phyloP scores from a whole-genome alignment of 2,888 invertebrate genomes.

The Lymantria monacha region DNA sequence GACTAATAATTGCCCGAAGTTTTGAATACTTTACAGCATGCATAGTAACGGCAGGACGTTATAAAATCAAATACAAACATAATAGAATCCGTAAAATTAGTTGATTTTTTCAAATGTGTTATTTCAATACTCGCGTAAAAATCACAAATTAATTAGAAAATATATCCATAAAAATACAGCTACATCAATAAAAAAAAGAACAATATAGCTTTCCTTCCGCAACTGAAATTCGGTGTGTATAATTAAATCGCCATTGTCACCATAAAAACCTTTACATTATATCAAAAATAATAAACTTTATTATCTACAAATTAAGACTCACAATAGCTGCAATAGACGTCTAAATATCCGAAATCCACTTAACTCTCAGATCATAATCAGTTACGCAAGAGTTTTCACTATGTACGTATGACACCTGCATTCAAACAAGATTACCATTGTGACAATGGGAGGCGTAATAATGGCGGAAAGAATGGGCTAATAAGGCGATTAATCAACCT shows the following conservation, averaged over 20 bases:
- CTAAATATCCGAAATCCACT: slow-evolving; percentile 18
- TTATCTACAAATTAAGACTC: neutral
- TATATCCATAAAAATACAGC: neutral
- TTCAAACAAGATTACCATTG: slow-evolving; percentile 36
- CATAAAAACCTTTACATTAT: slow-evolving; percentile 2
- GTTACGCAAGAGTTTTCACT: slow-evolving; percentile 62
- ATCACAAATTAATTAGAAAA: too few species aligned
- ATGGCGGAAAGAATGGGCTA: slow-evolving; percentile 48
- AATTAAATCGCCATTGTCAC: slow-evolving; percentile 3
- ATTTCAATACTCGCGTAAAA: too few species aligned
- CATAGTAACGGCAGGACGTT: too few species aligned
- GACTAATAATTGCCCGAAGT: too few species aligned
- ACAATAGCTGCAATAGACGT: slow-evolving; percentile 1
- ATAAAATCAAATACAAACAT: too few species aligned
- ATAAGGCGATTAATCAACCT: slow-evolving; percentile 54
- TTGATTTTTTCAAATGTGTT: too few species aligned
- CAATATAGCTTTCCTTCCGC: slow-evolving; percentile 6
- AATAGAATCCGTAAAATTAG: too few species aligned
- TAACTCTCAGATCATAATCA: slow-evolving; percentile 39
- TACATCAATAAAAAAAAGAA: neutral
- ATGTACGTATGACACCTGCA: slow-evolving; percentile 37
- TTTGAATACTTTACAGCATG: too few species aligned
- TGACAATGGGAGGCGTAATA: slow-evolving; percentile 36
- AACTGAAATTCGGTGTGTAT: neutral
- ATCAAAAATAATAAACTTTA: slow-evolving; percentile 9